Conservation (phyloP, 2,113 vertebrate genomes). For the Phylloscopus trochiloides region DNA sequence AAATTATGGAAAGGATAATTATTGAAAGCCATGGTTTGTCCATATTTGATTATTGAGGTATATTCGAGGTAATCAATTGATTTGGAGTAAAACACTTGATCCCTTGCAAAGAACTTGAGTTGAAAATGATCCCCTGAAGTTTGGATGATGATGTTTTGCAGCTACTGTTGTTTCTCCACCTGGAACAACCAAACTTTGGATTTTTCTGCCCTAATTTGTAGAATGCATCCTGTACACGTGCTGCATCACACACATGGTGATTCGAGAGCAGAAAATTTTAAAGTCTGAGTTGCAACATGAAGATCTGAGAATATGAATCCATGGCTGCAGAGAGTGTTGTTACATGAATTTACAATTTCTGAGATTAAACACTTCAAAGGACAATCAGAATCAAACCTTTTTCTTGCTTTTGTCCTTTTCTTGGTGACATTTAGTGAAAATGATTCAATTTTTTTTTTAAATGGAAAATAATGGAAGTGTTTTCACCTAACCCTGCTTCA, state of each 20-base stretch:
- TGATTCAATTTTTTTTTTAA: background rate
- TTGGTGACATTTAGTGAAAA: background rate
- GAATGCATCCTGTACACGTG: rapidly evolving
- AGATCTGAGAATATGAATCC: background rate
- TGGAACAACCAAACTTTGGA: background rate
- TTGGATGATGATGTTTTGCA: background rate
- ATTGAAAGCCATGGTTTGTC: background rate
- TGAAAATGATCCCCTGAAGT: background rate
- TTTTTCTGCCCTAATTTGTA: background rate
- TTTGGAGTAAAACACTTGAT: background rate
- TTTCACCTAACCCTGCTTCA: background rate
- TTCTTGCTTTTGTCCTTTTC: background rate
- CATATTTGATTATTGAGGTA: background rate
- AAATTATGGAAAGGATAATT: background rate
- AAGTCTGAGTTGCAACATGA: background rate
- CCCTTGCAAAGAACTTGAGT: background rate
- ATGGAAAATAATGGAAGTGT: background rate
- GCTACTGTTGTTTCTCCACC: background rate
- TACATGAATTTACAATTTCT: background rate
- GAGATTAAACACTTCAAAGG: background rate
- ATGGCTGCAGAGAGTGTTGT: background rate
- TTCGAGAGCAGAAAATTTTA: background rate
- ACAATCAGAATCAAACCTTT: background rate
- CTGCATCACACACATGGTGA: background rate
- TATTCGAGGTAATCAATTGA: background rate